Evolutionary conservation across 2,113 vertebrate species (phyloP), one percentile per base, ranked within the genome.

Genomic region (Sphyrna mokarran): DNA sequence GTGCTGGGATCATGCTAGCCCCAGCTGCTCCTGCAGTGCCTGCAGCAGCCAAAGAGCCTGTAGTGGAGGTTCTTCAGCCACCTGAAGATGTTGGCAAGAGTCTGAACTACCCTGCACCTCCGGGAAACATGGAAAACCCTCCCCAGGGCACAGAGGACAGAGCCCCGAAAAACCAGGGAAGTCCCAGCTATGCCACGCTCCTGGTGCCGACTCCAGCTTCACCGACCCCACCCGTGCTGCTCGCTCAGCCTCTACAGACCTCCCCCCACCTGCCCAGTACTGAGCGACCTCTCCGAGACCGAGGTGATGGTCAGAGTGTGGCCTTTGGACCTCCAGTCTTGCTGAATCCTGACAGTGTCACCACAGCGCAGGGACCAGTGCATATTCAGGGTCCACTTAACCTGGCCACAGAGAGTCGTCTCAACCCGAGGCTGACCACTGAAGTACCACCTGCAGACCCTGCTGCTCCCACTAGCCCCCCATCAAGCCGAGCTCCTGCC

Each of bases 91-190:
- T 69, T 22, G 22, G 40, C 40, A 70, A 29, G 40, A 40, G 26
- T 7, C 13, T 10, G 5, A 83, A 54, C 58, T 66, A 43, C n/a
- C 96, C 96, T n/a, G 97, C 97, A 18, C 96, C 98, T 43, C 99
- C 97, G 0, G 99, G 99, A 97, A 99, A 99, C 96, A 97, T 99
- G 37, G 99, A 99, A 96, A 99, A 99, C 96, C 99, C 99, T 96
- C 99, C 99, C 89, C 98, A 98, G 97, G 97, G 98, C 97, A 98
- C 98, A 95, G 98, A 98, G 76, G 97, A 97, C 29, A 98, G 98
- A 95, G 96, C 97, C 1, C 96, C 97, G 18, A 97, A 97, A 58
- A 96, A 97, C 40, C 99, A 99, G 98, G 98, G 98, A 96, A 98
- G 98, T 97, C 97, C 98, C 72, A 98, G 98, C 96, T 99, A 98